phyloP scores from a whole-genome alignment of 2,888 invertebrate species.

The Folsomia manolachei region DNA sequence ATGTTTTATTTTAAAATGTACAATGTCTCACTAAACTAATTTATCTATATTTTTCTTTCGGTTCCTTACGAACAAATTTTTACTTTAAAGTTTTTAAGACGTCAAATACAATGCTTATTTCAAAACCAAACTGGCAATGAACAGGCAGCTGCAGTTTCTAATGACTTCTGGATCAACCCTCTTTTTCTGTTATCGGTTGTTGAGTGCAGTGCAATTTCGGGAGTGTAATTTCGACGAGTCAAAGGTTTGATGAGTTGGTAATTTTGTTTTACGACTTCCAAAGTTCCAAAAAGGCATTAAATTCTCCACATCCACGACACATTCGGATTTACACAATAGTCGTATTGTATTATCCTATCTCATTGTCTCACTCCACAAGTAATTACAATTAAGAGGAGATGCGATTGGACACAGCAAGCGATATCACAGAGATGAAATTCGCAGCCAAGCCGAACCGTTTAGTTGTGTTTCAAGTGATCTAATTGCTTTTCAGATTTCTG shows the following conservation, averaged over 20 bases:
- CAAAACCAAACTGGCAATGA: background rate
- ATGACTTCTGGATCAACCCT: background rate
- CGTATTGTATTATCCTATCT: too few relatives aligned
- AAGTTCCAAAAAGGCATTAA: background rate
- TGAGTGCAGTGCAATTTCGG: background rate
- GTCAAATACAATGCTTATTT: background rate
- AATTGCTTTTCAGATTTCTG: slow-evolving; percentile 3
- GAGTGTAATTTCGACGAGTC: background rate
- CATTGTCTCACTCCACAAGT: background rate
- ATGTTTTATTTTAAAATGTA: background rate
- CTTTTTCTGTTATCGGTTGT: background rate
- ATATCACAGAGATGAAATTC: background rate
- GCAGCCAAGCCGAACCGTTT: background rate
- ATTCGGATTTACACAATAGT: background rate
- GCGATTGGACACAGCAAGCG: background rate
- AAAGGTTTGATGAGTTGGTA: slow-evolving; percentile 3
- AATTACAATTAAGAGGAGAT: background rate
- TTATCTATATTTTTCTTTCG: background rate
- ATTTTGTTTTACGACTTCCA: slow-evolving; percentile 7
- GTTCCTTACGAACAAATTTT: background rate
- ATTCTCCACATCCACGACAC: background rate
- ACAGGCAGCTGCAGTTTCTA: background rate
- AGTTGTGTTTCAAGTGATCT: background rate
- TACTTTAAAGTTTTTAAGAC: background rate
- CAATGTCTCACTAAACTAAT: background rate